A percentile compares a stretch with the other conserved stretches of the same genome.
Conservation (phyloP, 2,888 invertebrate genomes). For the Oeneis ivallda region DNA sequence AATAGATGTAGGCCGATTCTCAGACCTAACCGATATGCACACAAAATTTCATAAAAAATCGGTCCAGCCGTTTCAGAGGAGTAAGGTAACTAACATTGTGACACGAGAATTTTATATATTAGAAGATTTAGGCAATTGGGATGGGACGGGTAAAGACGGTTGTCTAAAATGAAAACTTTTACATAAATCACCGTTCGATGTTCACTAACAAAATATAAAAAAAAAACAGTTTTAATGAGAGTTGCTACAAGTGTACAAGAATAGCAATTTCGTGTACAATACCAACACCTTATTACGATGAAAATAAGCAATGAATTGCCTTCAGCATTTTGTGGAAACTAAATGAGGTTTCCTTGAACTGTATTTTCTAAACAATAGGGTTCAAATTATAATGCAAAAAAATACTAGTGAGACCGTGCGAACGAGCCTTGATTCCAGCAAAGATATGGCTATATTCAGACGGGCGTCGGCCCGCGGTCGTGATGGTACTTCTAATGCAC, state of each 20-base stretch:
- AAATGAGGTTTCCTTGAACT: constrained; percentile 19
- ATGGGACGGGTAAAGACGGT: too few relatives aligned
- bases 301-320: constrained; percentile 24
- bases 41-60: too few relatives aligned
- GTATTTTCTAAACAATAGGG: constrained; percentile 25
- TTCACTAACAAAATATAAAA: constrained; percentile 5
- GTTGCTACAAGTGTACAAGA: neutral
- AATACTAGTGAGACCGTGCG: constrained; percentile 41
- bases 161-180: neutral
- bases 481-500: constrained; percentile 63
- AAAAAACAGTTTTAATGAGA: constrained; percentile 23
- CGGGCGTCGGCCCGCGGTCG: constrained; percentile 50
- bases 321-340: neutral
- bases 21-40: too few relatives aligned
- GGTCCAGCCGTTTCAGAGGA: too few relatives aligned
- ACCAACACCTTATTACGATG: constrained; percentile 16
- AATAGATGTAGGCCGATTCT: too few relatives aligned
- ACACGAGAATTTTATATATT: too few relatives aligned
- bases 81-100: too few relatives aligned
- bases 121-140: too few relatives aligned
- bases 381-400: constrained; percentile 25
- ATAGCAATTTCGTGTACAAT: constrained; percentile 20
- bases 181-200: constrained; percentile 23
- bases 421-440: constrained; percentile 44
- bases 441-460: constrained; percentile 56